Evolutionary conservation across 1,140 invertebrate species (phyloP).

Genomic region (Chironomus tepperi): DNA sequence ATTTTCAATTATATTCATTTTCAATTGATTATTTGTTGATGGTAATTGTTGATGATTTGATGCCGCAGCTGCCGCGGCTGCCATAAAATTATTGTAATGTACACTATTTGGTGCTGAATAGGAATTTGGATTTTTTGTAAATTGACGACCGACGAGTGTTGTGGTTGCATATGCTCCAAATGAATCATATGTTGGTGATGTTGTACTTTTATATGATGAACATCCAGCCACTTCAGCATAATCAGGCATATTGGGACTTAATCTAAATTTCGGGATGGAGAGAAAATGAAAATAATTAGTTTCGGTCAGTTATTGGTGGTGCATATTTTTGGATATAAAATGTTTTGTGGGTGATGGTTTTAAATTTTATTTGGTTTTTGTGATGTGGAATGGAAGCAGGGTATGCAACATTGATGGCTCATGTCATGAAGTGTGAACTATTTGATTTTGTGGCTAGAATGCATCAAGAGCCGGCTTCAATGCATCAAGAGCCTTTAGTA

Average conservation of each 20-base stretch:
- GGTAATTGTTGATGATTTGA: neutral
- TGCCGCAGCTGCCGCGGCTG: neutral
- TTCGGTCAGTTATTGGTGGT: no score
- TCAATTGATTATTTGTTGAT: conserved; percentile 24
- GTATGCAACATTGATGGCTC: no score
- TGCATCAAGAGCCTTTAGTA: no score
- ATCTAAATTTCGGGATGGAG: conserved; percentile 29
- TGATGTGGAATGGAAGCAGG: no score
- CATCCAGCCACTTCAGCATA: conserved; percentile 43
- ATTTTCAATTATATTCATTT: conserved; percentile 40
- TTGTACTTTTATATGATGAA: conserved; percentile 40
- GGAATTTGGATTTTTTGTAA: conserved; percentile 31
- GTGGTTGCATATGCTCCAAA: conserved; percentile 40
- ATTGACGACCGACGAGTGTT: conserved; percentile 35
- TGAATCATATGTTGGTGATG: conserved; percentile 37
- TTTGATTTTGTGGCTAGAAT: no score
- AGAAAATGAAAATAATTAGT: no score
- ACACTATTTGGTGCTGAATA: conserved; percentile 38
- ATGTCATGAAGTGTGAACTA: no score
- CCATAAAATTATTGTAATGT: conserved; percentile 30
- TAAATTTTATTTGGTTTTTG: no score
- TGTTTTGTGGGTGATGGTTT: no score
- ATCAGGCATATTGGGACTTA: conserved; percentile 41
- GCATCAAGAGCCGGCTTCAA: no score
- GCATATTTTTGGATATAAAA: no score